These are phyloP conservation scores for Borostomias antarcticus DNA, from an alignment of 2,797 vertebrate species.

Conservation along the genomic window DNA sequence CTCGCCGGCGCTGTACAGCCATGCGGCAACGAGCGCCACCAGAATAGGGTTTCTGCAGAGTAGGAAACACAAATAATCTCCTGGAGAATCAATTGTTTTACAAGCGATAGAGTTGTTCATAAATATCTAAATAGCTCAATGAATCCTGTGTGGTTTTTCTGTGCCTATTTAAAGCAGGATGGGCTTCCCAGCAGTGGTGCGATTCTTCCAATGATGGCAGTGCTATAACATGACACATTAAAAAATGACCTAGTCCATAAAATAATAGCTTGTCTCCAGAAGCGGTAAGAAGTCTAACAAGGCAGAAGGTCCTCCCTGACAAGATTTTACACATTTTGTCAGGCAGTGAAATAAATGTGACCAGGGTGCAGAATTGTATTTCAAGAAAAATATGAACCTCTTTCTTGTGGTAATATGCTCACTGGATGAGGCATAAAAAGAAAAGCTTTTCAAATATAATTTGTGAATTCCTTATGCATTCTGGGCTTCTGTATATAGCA, in stretches of 20 bases:
- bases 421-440: background rate
- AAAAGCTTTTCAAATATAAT: conserved; percentile 20
- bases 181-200: conserved; percentile 24
- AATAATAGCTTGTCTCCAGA: conserved; percentile 25
- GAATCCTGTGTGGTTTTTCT: conserved; percentile 17
- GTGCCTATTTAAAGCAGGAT: conserved; percentile 32
- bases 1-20: conserved; percentile 16
- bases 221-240: conserved; percentile 39
- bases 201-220: conserved; percentile 25
- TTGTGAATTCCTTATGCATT: background rate
- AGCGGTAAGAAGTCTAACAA: conserved; percentile 29
- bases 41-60: background rate
- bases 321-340: conserved; percentile 23
- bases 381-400: conserved; percentile 22
- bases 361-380: conserved; percentile 23
- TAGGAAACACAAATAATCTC: background rate
- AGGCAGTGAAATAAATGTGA: conserved; percentile 30
- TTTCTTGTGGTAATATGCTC: conserved; percentile 8
- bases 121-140: conserved; percentile 10
- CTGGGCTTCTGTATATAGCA: background rate
- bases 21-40: background rate
- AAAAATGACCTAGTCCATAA: conserved; percentile 33
- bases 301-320: conserved; percentile 22
- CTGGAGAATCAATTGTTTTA: background rate
- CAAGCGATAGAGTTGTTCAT: conserved; percentile 1